phyloP scores from a whole-genome alignment of 1,140 invertebrate genomes.

The Hestina assimilis region DNA sequence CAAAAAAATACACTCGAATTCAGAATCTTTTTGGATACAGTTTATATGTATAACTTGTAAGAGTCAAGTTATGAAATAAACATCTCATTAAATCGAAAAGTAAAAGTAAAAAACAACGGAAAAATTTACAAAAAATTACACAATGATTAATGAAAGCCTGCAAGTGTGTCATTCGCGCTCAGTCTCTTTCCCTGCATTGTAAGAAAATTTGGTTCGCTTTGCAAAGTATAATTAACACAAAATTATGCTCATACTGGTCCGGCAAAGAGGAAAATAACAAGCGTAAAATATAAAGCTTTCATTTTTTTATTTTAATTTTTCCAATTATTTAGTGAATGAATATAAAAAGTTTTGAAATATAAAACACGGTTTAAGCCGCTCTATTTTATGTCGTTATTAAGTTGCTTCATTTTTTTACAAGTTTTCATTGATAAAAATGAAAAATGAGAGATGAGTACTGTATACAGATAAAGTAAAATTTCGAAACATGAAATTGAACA shows the following conservation, averaged over 20 bases:
- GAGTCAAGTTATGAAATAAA: background rate
- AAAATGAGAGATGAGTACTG: no score
- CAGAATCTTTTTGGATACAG: no score
- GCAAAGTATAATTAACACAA: constrained; percentile 30
- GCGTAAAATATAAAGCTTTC: background rate
- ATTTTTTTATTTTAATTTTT: background rate
- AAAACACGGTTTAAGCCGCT: no score
- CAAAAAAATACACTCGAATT: no score
- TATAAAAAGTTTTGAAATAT: no score
- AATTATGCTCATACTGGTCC: background rate
- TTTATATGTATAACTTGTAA: no score
- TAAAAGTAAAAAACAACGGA: constrained; percentile 7
- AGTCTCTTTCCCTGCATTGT: constrained; percentile 22
- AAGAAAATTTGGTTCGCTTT: constrained; percentile 28
- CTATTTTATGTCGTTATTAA: no score
- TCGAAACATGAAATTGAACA: no score
- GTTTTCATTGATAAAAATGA: no score
- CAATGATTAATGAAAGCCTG: constrained; percentile 35
- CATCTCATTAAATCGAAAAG: constrained; percentile 18
- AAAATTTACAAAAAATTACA: background rate
- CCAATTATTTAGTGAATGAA: no score
- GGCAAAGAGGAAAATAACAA: background rate
- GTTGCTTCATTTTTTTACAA: no score
- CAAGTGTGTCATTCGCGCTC: constrained; percentile 29
- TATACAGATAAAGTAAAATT: no score